Conservation (phyloP, 1,140 invertebrate genomes). For the Papilio xuthus region DNA sequence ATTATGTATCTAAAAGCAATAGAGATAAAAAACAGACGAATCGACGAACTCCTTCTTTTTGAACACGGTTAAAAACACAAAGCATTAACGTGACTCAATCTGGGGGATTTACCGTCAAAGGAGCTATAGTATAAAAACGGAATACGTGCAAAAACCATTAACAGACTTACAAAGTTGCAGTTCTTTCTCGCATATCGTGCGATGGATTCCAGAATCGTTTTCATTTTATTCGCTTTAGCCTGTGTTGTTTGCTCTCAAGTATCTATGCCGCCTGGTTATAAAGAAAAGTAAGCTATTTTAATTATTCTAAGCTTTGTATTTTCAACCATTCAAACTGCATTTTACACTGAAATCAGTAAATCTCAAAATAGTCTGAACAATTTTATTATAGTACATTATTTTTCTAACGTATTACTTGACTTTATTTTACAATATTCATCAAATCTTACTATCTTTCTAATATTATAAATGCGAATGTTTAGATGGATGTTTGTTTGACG, state of each 20-base stretch:
- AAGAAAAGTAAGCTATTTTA: conserved; percentile 43
- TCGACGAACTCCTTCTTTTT: no score
- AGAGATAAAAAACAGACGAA: background rate
- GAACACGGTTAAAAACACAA: no score
- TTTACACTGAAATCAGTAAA: background rate
- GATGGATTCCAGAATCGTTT: conserved; percentile 35
- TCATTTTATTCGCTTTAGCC: conserved; percentile 36
- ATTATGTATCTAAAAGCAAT: background rate
- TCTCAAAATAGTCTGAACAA: no score
- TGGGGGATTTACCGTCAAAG: background rate
- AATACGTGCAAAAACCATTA: background rate
- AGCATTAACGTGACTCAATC: conserved; percentile 1
- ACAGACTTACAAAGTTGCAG: background rate
- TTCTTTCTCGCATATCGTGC: conserved; percentile 35
- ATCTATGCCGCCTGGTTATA: conserved; percentile 43
- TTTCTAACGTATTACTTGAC: no score
- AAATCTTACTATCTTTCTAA: no score
- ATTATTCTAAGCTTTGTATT: background rate
- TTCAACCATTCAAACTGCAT: background rate
- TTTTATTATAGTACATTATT: no score
- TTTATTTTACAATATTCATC: no score
- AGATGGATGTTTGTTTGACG: no score
- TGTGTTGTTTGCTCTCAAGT: conserved; percentile 44
- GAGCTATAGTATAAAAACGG: conserved; percentile 28
- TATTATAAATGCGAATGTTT: no score